Base-by-base conservation (phyloP, 2,113 vertebrate genomes). In the Connochaetes taurinus region DNA sequence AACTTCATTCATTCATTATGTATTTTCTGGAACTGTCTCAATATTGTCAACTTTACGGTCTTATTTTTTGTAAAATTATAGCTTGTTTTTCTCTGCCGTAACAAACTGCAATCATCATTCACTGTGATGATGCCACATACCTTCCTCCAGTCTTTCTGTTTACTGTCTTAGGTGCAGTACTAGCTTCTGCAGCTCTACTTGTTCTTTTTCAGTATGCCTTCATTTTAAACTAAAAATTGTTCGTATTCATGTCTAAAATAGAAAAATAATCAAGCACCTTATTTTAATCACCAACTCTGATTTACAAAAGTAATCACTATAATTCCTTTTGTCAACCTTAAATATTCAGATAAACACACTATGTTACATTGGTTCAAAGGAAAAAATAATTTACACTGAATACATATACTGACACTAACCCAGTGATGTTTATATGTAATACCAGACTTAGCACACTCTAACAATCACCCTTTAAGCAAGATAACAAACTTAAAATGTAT, bases 161-260 rank as follows among this genome's bases (percentile, higher is more conserved):
- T 90, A 71, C 27, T 88, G 50, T 88, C 64, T 23, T 25, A 81
- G 40, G 80, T 84, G 14, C 52, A 47, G 36, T 50, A n/a, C 50
- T 80, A 76, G 62, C n/a, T 81, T 81, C 76, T 87, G 40, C 25
- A 87, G 93, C 52, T 82, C 94, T 64, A 43, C 53, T 83, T 87
- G 43, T 45, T 83, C 25, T 83, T 82, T 88, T 55, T 76, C 71
- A 87, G 60, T 94, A 40, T 50, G 36, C 10, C 53, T 82, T 97
- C 58, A 81, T 93, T 93, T 95, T 45, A 71, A 97, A 91, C 74
- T 23, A 91, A 95, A 82, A 87, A 94, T 14, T 90, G 82, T 58
- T 91, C 36, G 87, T 55, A 87, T 93, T 90, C 87, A 95, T 83
- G 76, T 83, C 33, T 91, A 82, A 91, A 83, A 83, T 50, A 90